phyloP scores from a whole-genome alignment of 2,797 vertebrate genomes.

The Lophotriccus pileatus region DNA sequence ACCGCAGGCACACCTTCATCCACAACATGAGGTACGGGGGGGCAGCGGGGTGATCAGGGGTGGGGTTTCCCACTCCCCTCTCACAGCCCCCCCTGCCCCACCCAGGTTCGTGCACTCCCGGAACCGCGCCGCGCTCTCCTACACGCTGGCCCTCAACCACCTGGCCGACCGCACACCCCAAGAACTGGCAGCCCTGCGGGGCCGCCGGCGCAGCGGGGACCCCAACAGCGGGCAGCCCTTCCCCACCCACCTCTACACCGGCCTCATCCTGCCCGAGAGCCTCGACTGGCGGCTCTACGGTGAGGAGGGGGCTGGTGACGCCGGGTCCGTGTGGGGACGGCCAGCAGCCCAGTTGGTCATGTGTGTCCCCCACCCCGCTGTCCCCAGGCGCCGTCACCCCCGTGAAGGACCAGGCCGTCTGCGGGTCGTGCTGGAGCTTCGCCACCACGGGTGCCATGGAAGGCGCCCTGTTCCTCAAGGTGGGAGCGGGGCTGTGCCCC shows the following conservation, averaged over 20 bases:
- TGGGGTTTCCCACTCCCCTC: not conserved
- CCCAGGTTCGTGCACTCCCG: constrained; percentile 81
- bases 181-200: constrained; percentile 76
- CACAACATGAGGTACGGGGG: constrained; percentile 77
- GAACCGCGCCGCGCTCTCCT: constrained; percentile 79
- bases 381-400: constrained; percentile 7
- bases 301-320: not conserved
- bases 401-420: constrained; percentile 27
- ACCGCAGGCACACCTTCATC: constrained; percentile 77
- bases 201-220: constrained; percentile 55
- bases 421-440: constrained; percentile 16
- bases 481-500: not conserved
- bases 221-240: constrained; percentile 77
- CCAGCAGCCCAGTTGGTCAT: not conserved
- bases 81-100: not conserved
- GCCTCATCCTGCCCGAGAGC: constrained; percentile 72
- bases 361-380: not conserved
- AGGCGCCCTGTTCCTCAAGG: constrained; percentile 85
- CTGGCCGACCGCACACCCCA: constrained; percentile 72
- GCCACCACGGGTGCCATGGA: constrained; percentile 73
- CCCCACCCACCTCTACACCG: constrained; percentile 37
- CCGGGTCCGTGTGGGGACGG: not conserved
- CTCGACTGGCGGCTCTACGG: constrained; percentile 79
- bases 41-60: not conserved
- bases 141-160: constrained; percentile 79